A percentile compares a stretch with the other conserved stretches of the same genome.
Evolutionary conservation across 2,797 vertebrate species (phyloP).

Genomic region (Tapera naevia): DNA sequence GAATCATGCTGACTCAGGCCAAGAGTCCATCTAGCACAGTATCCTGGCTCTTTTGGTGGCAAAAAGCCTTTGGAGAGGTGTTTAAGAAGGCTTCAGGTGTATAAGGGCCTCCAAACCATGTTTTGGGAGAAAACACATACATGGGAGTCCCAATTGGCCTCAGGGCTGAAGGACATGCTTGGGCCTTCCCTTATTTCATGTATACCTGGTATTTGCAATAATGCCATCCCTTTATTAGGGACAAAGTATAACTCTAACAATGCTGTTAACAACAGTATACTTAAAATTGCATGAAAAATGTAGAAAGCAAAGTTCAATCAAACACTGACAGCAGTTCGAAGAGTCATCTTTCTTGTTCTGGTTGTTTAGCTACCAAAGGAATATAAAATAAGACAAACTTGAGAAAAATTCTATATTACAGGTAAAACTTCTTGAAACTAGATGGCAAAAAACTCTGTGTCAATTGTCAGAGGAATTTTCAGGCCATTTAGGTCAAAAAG

Average conservation of each 20-base stretch:
- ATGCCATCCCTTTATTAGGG: background rate
- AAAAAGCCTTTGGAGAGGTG: background rate
- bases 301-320: background rate
- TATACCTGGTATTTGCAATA: background rate
- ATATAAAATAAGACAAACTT: background rate
- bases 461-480: background rate
- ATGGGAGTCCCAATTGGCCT: too few relatives aligned
- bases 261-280: background rate
- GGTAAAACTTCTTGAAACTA: background rate
- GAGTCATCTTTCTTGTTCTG: background rate
- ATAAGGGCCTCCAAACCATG: background rate
- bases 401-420: background rate
- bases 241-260: background rate
- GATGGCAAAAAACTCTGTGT: background rate
- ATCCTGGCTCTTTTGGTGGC: background rate
- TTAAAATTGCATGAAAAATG: background rate
- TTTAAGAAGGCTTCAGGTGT: background rate
- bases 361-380: background rate
- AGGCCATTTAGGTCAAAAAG: background rate
- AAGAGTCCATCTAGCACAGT: background rate
- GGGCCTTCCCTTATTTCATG: too few relatives aligned
- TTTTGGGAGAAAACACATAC: background rate
- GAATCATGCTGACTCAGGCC: background rate
- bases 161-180: too few relatives aligned
- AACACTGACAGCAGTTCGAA: background rate